phyloP scores from a whole-genome alignment of 1,140 invertebrate genomes.

The Dinothrombium tinctorium region DNA sequence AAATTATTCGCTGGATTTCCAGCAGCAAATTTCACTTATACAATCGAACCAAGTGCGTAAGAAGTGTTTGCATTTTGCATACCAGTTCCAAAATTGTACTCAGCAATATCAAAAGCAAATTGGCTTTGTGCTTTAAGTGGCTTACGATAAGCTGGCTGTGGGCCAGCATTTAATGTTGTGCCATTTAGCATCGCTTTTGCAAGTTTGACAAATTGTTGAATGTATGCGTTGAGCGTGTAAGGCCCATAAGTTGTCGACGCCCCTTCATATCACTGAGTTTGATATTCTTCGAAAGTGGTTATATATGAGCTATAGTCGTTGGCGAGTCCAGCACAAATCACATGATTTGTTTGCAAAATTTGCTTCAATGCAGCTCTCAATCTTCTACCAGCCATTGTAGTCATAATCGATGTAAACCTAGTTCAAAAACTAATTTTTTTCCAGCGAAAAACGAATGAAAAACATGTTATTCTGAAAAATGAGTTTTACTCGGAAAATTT shows the following conservation, averaged over 20 bases:
- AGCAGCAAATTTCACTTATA: slow-evolving; percentile 22
- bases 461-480: too few species aligned
- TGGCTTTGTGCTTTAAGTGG: slow-evolving; percentile 42
- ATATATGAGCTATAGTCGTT: slow-evolving; percentile 77
- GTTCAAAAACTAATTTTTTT: too few species aligned
- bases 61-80: background rate
- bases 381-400: too few species aligned
- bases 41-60: slow-evolving; percentile 27
- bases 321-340: slow-evolving; percentile 57
- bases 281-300: slow-evolving; percentile 62
- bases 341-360: too few species aligned
- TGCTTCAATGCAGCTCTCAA: too few species aligned
- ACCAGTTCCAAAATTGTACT: slow-evolving; percentile 30
- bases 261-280: slow-evolving; percentile 75
- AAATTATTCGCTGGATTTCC: slow-evolving; percentile 64
- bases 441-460: too few species aligned
- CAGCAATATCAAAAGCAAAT: slow-evolving; percentile 45
- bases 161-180: slow-evolving; percentile 32
- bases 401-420: too few species aligned
- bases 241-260: slow-evolving; percentile 78
- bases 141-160: slow-evolving; percentile 40
- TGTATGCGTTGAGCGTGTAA: slow-evolving; percentile 45
- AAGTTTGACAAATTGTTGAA: slow-evolving; percentile 46
- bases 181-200: slow-evolving; percentile 37
- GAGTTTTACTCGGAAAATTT: too few species aligned